Base-by-base conservation (phyloP, 2,797 vertebrate genomes). In the Danionella dracula region DNA sequence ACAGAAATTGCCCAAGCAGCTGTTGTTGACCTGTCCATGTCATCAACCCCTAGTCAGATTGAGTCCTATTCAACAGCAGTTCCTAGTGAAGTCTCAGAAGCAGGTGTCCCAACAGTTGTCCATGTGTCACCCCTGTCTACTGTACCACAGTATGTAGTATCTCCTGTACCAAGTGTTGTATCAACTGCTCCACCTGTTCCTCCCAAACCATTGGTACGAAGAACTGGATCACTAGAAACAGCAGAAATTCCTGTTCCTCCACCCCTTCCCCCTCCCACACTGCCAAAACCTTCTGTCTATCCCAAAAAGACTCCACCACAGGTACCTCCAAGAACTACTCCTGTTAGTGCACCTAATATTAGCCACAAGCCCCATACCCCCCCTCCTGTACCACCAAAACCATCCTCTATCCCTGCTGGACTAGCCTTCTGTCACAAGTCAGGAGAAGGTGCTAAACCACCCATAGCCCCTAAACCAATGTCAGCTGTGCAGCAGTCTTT, bases 371-470 rank as follows among this genome's bases (percentile, higher is more conserved):
- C 92, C 37, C 79, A 92, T 16, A 80, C 85, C 55, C 96, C 94
- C 27, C 95, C 96, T 75, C 95, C 96, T 74, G 92, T 99, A 72
- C 93, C 96, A 55, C 96, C 96, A 66, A 99, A 99, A 75, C 97
- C 96, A 69, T 87, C 89, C 49, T 87, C 86, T 29, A 92, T 98
- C 80, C 90, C 92, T 74, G 83, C 89, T 72, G 93, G 92, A 16
- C 87, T 95, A 72, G 86, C 90, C 35, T 95, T 97, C 64, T 89
- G 83, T 76, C 91, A 93, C 61, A 93, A 90, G 76, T 73, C 90
- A 51, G 73, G 78, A 65, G 93, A 95, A 69, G 66, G 82, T 76
- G 85, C 88, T 69, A 96, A 94, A 82, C 94, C 94, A 82, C 93
- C 94, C 45, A 92, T 95, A 83, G 92, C 94, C 77, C 93, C 95